Percentiles rank a stretch among this genome's conserved stretches.
These are phyloP conservation scores for Ligdia adustata DNA, from an alignment of 2,888 invertebrate genomes.

Conservation along the genomic window DNA sequence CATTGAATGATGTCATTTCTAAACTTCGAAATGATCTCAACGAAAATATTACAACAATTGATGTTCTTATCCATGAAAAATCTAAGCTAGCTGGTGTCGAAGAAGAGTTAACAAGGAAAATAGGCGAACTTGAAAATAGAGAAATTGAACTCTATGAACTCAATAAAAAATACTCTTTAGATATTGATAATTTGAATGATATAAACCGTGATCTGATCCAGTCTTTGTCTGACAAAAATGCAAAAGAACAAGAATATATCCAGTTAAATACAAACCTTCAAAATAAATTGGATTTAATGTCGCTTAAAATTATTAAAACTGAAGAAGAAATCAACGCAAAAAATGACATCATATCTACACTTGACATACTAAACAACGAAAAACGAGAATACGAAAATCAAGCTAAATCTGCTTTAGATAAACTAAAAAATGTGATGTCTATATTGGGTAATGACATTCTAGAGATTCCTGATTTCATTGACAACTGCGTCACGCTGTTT, in stretches of 20 bases:
- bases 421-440: conserved; percentile 47
- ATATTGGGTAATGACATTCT: conserved; percentile 49
- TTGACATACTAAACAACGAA: conserved; percentile 42
- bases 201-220: conserved; percentile 40
- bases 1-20: conserved; percentile 43
- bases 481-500: conserved; percentile 49
- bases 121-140: conserved; percentile 39
- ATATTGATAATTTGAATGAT: conserved; percentile 44
- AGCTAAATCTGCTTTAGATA: conserved; percentile 46
- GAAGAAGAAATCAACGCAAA: conserved; percentile 48
- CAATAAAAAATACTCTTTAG: conserved; percentile 36
- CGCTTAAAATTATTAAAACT: conserved; percentile 40
- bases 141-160: conserved; percentile 39
- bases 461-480: conserved; percentile 49
- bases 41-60: conserved; percentile 47
- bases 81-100: conserved; percentile 38
- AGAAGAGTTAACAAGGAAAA: conserved; percentile 45
- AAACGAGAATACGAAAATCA: conserved; percentile 45
- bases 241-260: conserved; percentile 34
- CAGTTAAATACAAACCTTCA: conserved; percentile 40
- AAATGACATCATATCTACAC: conserved; percentile 43
- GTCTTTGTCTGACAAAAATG: conserved; percentile 35
- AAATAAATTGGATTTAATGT: conserved; percentile 40
- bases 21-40: conserved; percentile 43
- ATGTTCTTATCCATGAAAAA: conserved; percentile 48